Percentiles rank a stretch among this genome's conserved stretches.
phyloP scores from a whole-genome alignment of 2,797 vertebrate species.

The Hozukius guyotensis region DNA sequence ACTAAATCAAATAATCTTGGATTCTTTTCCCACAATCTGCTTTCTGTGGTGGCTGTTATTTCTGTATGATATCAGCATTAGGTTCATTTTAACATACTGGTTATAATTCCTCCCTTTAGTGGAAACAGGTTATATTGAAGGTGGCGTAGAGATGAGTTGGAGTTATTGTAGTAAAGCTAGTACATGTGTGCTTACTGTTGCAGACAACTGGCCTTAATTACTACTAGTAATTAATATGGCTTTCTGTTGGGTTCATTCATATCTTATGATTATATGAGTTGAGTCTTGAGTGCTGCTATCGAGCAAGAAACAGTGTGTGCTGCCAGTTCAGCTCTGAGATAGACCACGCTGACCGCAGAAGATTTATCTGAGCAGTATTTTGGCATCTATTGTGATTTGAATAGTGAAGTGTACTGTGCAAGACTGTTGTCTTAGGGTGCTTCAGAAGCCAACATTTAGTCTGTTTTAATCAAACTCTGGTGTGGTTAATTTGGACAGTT shows the following conservation, averaged over 20 bases:
- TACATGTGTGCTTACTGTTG: not conserved
- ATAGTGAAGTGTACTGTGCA: not conserved
- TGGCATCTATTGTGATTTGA: not conserved
- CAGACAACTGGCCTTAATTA: not conserved
- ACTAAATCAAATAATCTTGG: not conserved
- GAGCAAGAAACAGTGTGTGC: not conserved
- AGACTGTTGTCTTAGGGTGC: not conserved
- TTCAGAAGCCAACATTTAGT: too few species aligned
- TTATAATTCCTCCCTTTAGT: not conserved
- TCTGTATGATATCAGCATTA: not conserved
- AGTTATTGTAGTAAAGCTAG: not conserved
- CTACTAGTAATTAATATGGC: not conserved
- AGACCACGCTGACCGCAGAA: not conserved
- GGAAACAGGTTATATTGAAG: not conserved
- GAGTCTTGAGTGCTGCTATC: not conserved
- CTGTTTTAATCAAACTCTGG: too few species aligned
- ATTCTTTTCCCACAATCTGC: not conserved
- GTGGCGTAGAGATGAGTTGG: not conserved
- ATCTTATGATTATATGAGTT: not conserved
- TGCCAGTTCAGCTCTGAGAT: not conserved
- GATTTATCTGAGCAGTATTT: not conserved
- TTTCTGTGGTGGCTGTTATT: not conserved
- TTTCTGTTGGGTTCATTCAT: not conserved
- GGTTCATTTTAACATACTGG: not conserved
- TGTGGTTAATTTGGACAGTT: too few species aligned